Conservation (phyloP, 2,113 vertebrate species). For the Triplophysa dalaica region DNA sequence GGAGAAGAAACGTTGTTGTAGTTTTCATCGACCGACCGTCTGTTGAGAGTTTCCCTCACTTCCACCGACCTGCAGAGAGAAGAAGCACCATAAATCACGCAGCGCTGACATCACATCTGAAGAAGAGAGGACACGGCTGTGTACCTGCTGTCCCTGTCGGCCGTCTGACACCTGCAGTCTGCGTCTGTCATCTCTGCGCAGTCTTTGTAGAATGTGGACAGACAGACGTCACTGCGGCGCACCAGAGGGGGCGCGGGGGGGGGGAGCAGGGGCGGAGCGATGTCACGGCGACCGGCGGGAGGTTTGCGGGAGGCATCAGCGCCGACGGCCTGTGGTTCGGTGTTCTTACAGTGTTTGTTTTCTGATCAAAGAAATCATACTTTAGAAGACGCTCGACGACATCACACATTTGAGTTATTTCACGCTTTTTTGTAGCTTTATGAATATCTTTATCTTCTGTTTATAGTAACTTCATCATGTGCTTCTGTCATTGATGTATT, state of each 20-base stretch:
- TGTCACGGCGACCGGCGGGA: constrained; percentile 58
- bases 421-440: too few relatives aligned
- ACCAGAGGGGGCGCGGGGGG: constrained; percentile 54
- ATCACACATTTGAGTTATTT: too few relatives aligned
- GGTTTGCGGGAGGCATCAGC: constrained; percentile 61
- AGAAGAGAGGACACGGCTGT: too few relatives aligned
- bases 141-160: constrained; percentile 65
- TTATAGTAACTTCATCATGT: too few relatives aligned
- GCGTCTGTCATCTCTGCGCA: constrained; percentile 59
- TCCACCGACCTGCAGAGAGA: constrained; percentile 47
- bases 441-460: too few relatives aligned
- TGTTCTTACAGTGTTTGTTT: constrained; percentile 46
- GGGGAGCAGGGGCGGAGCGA: constrained; percentile 44
- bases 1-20: constrained; percentile 70
- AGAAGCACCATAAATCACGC: background rate
- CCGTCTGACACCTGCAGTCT: constrained; percentile 57
- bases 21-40: constrained; percentile 69
- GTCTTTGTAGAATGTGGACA: constrained; percentile 75
- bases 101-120: background rate
- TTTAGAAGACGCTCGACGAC: too few relatives aligned
- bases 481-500: too few relatives aligned
- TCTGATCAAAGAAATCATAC: constrained; percentile 52
- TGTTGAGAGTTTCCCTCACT: constrained; percentile 43
- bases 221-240: constrained; percentile 71
- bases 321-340: background rate